These are phyloP conservation scores for Podarcis cretensis DNA, from an alignment of 2,113 vertebrate genomes.

Conservation along the genomic window DNA sequence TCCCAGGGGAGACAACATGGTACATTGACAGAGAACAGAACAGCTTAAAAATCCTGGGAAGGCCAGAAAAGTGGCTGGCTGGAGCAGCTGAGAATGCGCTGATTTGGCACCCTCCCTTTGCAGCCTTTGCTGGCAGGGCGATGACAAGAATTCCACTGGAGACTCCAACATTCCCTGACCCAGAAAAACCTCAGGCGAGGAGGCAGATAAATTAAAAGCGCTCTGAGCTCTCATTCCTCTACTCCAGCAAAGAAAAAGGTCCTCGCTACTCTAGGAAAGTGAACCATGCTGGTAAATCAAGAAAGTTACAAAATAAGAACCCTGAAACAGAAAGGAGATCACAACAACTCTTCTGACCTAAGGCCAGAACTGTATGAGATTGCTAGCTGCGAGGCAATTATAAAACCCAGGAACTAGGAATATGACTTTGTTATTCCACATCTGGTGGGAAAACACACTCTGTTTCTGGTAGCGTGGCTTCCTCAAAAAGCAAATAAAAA, in stretches of 20 bases:
- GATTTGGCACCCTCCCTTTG: slow-evolving; percentile 31
- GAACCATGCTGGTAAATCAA: not conserved
- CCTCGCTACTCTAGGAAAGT: not conserved
- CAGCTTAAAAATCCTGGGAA: slow-evolving; percentile 23
- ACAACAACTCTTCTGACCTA: not conserved
- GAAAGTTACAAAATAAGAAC: not conserved
- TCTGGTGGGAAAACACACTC: not conserved
- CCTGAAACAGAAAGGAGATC: not conserved
- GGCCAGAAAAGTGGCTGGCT: slow-evolving; percentile 5
- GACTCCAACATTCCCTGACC: not conserved
- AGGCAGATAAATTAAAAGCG: not conserved
- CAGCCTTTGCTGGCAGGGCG: not conserved
- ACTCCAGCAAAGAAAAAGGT: not conserved
- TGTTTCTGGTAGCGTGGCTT: not conserved
- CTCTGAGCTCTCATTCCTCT: not conserved
- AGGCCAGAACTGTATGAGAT: not conserved
- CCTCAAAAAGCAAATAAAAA: not conserved
- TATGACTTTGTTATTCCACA: not conserved
- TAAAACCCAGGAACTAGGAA: not conserved
- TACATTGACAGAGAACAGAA: not conserved
- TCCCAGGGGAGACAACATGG: slow-evolving; percentile 2
- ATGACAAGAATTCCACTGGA: slow-evolving; percentile 23
- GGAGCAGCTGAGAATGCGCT: slow-evolving; percentile 22
- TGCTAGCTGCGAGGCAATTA: not conserved
- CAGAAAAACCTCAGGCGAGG: slow-evolving; percentile 29